Conservation (phyloP, 2,797 vertebrate genomes). For the Cossypha polioptera region DNA sequence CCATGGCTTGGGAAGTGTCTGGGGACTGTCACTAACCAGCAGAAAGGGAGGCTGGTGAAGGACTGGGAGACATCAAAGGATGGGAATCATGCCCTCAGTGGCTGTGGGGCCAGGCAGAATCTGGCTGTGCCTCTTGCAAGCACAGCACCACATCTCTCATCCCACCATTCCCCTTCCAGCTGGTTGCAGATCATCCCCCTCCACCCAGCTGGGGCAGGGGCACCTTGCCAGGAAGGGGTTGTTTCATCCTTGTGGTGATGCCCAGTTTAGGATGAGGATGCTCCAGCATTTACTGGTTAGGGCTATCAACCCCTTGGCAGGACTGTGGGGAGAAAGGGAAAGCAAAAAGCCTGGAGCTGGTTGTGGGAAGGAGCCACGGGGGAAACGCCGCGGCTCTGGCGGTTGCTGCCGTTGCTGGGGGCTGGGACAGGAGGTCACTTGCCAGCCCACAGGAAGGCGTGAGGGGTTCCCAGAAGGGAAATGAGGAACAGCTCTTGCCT, state of each 20-base stretch:
- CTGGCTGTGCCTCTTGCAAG: not conserved
- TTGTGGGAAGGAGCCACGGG: accelerated
- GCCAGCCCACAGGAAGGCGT: not conserved
- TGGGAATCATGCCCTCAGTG: not conserved
- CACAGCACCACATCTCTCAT: not conserved
- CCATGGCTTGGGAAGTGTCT: not conserved
- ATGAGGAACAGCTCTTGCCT: not conserved
- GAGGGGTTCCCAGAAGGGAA: not conserved
- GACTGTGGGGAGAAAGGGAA: not conserved
- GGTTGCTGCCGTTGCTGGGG: accelerated
- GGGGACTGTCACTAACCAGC: not conserved
- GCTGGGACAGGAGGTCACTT: not conserved
- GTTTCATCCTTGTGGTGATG: not conserved
- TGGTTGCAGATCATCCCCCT: accelerated
- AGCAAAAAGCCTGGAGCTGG: accelerated
- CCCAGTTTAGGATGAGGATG: not conserved
- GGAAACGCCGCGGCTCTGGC: accelerated
- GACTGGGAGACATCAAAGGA: not conserved
- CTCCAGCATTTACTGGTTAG: accelerated
- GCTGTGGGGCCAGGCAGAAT: not conserved
- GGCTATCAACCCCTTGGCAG: not conserved
- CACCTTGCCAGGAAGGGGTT: not conserved
- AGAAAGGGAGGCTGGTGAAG: not conserved
- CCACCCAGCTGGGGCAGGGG: too few species aligned
- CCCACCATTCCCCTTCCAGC: not conserved